Conservation (phyloP, 2,797 vertebrate species). For the Sebastolobus alascanus region DNA sequence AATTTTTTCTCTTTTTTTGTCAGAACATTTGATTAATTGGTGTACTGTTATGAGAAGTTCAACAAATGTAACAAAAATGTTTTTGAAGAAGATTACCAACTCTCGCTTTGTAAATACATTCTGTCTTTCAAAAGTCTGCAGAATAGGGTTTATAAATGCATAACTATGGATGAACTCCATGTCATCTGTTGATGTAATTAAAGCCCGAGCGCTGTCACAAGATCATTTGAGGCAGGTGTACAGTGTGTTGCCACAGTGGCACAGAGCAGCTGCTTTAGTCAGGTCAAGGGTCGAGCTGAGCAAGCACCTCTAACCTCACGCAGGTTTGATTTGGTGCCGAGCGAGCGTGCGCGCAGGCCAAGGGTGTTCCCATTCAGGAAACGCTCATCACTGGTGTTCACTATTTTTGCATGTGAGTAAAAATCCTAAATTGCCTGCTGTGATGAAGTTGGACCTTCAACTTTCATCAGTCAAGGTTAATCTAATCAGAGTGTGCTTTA, state of each 20-base stretch:
- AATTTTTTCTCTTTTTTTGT: too few relatives aligned
- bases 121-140: not conserved
- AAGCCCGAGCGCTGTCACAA: not conserved
- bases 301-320: conserved; percentile 30
- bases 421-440: not conserved
- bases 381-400: not conserved
- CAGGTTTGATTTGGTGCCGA: conserved; percentile 21
- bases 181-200: not conserved
- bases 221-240: conserved; percentile 27
- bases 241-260: not conserved
- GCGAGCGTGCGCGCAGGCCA: not conserved
- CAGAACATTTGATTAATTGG: too few relatives aligned
- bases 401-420: conserved; percentile 27
- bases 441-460: not conserved
- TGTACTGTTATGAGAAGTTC: too few relatives aligned
- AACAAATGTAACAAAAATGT: too few relatives aligned
- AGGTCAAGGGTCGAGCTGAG: conserved; percentile 64
- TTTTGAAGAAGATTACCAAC: too few relatives aligned
- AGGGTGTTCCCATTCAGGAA: conserved; percentile 22
- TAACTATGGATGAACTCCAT: not conserved
- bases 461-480: not conserved
- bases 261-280: conserved; percentile 50
- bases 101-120: not conserved
- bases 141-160: not conserved
- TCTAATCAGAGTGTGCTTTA: not conserved